These are phyloP conservation scores for Gobio occitaniae DNA, from an alignment of 2,797 vertebrate genomes.

Conservation along the genomic window DNA sequence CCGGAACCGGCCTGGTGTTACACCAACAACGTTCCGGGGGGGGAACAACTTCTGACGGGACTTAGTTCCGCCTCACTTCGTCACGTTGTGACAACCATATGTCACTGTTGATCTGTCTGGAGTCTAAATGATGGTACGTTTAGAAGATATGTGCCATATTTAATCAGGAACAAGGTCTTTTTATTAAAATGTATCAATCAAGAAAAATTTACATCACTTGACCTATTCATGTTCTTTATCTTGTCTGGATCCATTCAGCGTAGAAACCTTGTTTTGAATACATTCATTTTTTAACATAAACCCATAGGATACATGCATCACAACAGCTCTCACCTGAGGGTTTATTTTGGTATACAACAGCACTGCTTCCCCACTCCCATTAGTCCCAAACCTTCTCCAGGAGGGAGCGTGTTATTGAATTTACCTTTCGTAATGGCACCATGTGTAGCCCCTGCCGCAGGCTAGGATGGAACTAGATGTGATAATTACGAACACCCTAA, in stretches of 20 bases:
- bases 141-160: not conserved
- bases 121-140: not conserved
- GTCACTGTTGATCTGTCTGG: not conserved
- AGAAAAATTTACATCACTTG: not conserved
- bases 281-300: constrained; percentile 18
- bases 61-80: too few relatives aligned
- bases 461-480: constrained; percentile 64
- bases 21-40: too few relatives aligned
- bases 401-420: constrained; percentile 76
- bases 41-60: too few relatives aligned
- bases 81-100: too few relatives aligned
- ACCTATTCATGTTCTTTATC: not conserved
- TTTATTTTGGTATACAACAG: constrained; percentile 61
- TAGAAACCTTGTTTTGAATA: not conserved
- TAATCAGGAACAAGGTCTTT: not conserved
- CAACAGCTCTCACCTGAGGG: constrained; percentile 61
- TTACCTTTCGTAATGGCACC: constrained; percentile 80
- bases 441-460: constrained; percentile 70
- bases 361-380: constrained; percentile 57
- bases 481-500: constrained; percentile 65
- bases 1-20: too few relatives aligned
- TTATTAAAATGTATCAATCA: not conserved
- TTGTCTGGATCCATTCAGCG: not conserved
- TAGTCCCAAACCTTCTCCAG: constrained; percentile 68
- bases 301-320: constrained; percentile 1